Percentiles rank a stretch among this genome's conserved stretches.
These are phyloP conservation scores for Equus quagga DNA, from an alignment of 2,113 vertebrate species.

Conservation along the genomic window DNA sequence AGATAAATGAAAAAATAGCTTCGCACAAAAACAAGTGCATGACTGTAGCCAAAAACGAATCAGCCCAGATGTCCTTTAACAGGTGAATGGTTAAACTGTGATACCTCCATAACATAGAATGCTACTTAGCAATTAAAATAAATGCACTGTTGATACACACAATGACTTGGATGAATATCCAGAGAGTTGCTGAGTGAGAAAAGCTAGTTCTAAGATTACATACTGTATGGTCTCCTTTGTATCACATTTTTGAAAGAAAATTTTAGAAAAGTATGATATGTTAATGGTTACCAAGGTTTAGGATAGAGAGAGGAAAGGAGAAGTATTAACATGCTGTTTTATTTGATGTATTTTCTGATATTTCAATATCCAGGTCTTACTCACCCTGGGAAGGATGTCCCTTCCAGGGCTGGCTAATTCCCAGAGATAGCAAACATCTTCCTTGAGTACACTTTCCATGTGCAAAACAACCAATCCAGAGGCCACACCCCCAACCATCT, in stretches of 20 bases:
- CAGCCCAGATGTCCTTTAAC: neutral
- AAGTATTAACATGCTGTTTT: neutral
- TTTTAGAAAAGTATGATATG: neutral
- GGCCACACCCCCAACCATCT: too few species aligned
- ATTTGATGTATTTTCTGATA: neutral
- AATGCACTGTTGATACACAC: accelerated
- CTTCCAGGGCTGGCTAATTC: neutral
- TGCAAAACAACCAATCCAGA: neutral
- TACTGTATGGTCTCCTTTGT: neutral
- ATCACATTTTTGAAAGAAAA: neutral
- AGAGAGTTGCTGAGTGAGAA: neutral
- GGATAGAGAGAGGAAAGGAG: neutral
- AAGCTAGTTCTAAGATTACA: neutral
- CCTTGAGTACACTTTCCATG: neutral
- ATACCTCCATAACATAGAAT: accelerated
- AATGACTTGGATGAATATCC: neutral
- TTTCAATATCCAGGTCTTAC: neutral
- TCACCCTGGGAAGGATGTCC: neutral
- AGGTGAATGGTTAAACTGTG: neutral
- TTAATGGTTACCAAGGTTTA: neutral
- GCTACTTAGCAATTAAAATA: neutral
- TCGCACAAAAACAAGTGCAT: accelerated
- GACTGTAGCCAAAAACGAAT: neutral
- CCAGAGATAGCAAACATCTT: too few species aligned
- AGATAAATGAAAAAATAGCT: neutral